Conservation (phyloP, 2,888 invertebrate genomes). For the Dicycla oo region DNA sequence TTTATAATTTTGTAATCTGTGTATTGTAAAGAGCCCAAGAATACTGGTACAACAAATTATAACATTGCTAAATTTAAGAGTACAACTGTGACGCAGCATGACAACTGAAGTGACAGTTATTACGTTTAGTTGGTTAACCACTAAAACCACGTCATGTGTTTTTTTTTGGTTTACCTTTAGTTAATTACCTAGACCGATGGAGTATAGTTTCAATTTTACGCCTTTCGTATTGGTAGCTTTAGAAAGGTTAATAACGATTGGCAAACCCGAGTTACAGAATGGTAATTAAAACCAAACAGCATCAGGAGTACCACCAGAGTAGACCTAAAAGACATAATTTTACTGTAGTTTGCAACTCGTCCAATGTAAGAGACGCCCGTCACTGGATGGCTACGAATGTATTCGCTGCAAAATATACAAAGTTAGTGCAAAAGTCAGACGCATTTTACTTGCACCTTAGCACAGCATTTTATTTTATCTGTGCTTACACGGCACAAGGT, state of each 20-base stretch:
- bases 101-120: no score
- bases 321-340: constrained; percentile 39
- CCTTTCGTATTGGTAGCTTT: not conserved
- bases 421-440: constrained; percentile 42
- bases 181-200: no score
- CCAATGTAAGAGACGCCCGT: constrained; percentile 32
- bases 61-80: no score
- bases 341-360: constrained; percentile 40
- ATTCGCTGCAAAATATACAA: constrained; percentile 19
- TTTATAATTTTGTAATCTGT: no score
- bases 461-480: constrained; percentile 21
- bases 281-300: not conserved
- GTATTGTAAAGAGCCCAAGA: no score
- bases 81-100: no score
- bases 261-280: not conserved
- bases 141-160: no score
- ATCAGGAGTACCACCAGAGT: not conserved
- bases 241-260: not conserved
- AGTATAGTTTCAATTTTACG: not conserved
- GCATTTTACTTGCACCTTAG: constrained; percentile 41
- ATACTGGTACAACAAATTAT: no score
- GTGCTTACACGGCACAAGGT: constrained; percentile 31
- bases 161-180: no score
- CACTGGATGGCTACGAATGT: constrained; percentile 30
- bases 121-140: no score